These are phyloP conservation scores for Mesorhabditis spiculigera DNA, from an alignment of 2,888 invertebrate species.

Conservation along the genomic window DNA sequence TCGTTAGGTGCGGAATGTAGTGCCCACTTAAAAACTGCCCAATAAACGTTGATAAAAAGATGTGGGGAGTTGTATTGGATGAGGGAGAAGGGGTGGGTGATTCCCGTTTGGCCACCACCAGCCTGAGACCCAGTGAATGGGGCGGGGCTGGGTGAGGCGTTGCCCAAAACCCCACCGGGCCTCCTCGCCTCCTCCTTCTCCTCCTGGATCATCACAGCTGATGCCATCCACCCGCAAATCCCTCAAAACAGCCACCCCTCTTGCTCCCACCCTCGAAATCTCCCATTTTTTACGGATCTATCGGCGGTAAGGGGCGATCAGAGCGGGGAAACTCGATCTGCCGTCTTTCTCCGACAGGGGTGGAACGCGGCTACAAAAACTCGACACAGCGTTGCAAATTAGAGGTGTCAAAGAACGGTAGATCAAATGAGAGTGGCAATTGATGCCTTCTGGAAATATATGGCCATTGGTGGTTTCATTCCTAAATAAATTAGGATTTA, in stretches of 20 bases:
- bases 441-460: too few relatives aligned
- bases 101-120: too few relatives aligned
- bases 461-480: too few relatives aligned
- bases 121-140: neutral
- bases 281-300: too few relatives aligned
- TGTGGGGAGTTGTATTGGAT: neutral
- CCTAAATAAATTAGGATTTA: too few relatives aligned
- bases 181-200: conserved; percentile 1
- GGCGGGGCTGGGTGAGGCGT: neutral
- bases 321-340: too few relatives aligned
- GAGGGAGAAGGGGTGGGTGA: neutral
- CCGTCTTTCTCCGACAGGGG: too few relatives aligned
- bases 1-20: neutral
- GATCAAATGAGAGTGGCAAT: too few relatives aligned
- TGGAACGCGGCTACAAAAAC: too few relatives aligned
- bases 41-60: conserved; percentile 3
- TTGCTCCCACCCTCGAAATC: neutral
- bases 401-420: too few relatives aligned
- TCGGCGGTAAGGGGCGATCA: too few relatives aligned
- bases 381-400: too few relatives aligned
- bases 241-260: neutral
- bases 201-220: neutral
- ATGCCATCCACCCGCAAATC: neutral
- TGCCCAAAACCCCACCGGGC: neutral
- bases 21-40: neutral